Evolutionary conservation across 2,113 vertebrate genomes (phyloP).

Genomic region (Bujurquina vittata): DNA sequence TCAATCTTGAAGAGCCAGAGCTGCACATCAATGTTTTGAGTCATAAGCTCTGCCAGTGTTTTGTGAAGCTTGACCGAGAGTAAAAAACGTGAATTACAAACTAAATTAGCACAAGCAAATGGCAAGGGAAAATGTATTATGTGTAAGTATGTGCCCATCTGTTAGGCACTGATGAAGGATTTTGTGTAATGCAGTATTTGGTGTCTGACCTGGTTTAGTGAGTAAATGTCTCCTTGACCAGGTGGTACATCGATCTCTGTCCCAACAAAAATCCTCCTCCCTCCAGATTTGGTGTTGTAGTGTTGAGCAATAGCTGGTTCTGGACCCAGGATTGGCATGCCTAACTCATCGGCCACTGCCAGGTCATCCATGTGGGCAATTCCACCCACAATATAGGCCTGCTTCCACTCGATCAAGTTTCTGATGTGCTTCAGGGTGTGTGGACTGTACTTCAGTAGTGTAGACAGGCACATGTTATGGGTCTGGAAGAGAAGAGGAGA

Average conservation of each 20-base stretch:
- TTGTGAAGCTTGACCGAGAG: constrained; percentile 80
- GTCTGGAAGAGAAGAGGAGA: constrained; percentile 70
- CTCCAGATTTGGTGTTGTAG: constrained; percentile 88
- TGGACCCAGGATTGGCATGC: constrained; percentile 86
- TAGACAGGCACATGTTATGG: constrained; percentile 88
- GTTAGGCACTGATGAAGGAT: not conserved
- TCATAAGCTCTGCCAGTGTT: constrained; percentile 80
- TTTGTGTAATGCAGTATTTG: not conserved
- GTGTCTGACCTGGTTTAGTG: constrained; percentile 81
- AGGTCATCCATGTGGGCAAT: constrained; percentile 86
- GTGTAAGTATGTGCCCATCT: not conserved
- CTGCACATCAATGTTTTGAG: constrained; percentile 78
- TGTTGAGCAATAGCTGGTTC: constrained; percentile 84
- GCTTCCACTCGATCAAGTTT: constrained; percentile 81
- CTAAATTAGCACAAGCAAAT: not conserved
- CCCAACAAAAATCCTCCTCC: constrained; percentile 80
- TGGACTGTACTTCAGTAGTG: constrained; percentile 89
- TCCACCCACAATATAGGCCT: constrained; percentile 85
- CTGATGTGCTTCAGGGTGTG: constrained; percentile 83
- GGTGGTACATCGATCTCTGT: constrained; percentile 84
- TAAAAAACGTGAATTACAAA: constrained; percentile 10
- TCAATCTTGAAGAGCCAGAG: constrained; percentile 91
- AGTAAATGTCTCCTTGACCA: constrained; percentile 80
- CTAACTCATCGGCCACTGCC: constrained; percentile 87
- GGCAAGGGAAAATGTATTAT: not conserved